Conservation (phyloP, 2,797 vertebrate genomes). For the Hemibagrus guttatus region DNA sequence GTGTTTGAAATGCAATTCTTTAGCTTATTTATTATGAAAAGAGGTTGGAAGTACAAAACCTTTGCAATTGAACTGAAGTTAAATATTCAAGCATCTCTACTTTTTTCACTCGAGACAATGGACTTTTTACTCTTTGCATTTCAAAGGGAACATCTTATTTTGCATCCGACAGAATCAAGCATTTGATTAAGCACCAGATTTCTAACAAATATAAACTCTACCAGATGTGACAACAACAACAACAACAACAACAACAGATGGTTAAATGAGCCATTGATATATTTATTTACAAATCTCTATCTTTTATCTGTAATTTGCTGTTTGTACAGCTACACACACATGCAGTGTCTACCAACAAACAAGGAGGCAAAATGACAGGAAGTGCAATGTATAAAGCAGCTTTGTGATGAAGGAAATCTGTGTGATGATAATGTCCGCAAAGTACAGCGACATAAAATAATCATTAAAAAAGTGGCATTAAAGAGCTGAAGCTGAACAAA, state of each 20-base stretch:
- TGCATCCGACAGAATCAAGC: background rate
- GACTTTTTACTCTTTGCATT: background rate
- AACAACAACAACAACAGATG: background rate
- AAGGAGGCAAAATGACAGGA: background rate
- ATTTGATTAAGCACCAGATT: background rate
- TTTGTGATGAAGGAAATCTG: background rate
- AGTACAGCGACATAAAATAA: background rate
- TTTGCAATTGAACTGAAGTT: constrained; percentile 2
- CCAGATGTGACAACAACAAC: background rate
- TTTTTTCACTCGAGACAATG: background rate
- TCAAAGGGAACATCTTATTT: background rate
- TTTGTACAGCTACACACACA: background rate
- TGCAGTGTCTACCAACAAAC: background rate
- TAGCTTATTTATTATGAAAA: background rate
- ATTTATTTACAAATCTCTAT: background rate
- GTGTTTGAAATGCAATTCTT: background rate
- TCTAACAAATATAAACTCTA: background rate
- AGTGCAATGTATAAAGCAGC: background rate
- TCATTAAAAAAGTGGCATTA: background rate
- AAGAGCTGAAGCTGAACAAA: background rate
- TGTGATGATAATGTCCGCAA: background rate
- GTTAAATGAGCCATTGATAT: constrained; percentile 2
- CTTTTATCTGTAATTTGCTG: background rate
- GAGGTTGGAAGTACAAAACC: background rate
- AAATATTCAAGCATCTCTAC: background rate